Evolutionary conservation across 2,888 invertebrate species (phyloP), one percentile per base, ranked within the genome.

Genomic region (Syrista parreyssii): DNA sequence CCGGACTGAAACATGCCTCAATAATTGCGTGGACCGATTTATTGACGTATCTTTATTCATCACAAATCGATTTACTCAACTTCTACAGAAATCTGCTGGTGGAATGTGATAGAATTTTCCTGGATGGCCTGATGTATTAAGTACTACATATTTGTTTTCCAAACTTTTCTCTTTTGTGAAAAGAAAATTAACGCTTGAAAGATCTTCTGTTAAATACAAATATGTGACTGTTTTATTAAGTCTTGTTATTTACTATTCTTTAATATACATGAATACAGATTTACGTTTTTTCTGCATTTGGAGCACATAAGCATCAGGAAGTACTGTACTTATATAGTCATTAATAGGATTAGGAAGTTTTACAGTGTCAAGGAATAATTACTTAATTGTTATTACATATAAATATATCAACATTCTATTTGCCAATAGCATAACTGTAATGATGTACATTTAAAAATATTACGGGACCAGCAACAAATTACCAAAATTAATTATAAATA

Each of bases 1-100:
- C 78, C 94, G 95, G 86, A 97, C 98, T 1, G 98, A 98, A 92
- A 96, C 96, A 0, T 98, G 98, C 88, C 92, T 99, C 77, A 94
- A 94, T 30, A 98, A 98, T 91, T 98, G 98, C 92, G 98, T 98
- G 0, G 97, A 98, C 88, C 93, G 98, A 86, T 98, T 98, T 89
- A 97, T 98, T 82, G 98, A 98, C 92, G 97, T 97, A 4, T 97
- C 98, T 0, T 91, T 98, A 76, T 92, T 97, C 74, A 96, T 98
- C 75, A 97, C 98, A 1, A 96, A 96, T 89, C 93, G 98, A 91
- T 98, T 98, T 92, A 96, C 97, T 23, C 97, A 97, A 88, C 93
- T 97, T 89, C 91, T 98, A 71, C 97, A 97, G 89, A 97, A 97
- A 91, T 94, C 93, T 86, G 93, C 94, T 82, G 94, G 89, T 55